Evolutionary conservation across 2,888 invertebrate species (phyloP), one percentile per base, ranked within the genome.

Genomic region (Thysanoteuthis rhombus): DNA sequence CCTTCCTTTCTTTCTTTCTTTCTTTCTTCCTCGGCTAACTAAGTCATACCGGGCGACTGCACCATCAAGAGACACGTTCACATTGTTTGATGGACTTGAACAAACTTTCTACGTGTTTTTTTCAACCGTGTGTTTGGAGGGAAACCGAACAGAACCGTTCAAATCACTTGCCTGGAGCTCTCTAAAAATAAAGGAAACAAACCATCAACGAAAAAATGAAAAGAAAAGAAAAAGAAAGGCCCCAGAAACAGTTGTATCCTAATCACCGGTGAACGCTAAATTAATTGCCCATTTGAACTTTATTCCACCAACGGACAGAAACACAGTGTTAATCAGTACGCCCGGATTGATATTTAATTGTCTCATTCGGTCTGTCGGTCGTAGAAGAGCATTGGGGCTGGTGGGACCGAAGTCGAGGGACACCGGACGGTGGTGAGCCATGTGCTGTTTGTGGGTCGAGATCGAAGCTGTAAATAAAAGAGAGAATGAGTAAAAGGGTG

Each of bases 41-140:
- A 75, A 75, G 75, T 75, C 75, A 75, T 75, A 6, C 75, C 75
- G 75, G 75, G 16, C 75, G 75, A 32, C 75, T 75, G 75, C 75
- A 75, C 75, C 75, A 75, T 75, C n/a, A 75, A 75, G 75, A 75
- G 75, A 75, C 75, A 75, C 75, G 75, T 75, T n/a, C 75, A 75
- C 75, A 75, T 75, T 75, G n/a, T 75, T 75, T 75, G 75, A 75
- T 75, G 75, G 75, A 75, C 75, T 75, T 75, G 75, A 75, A 75
- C n/a, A 75, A 75, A 75, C 75, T 75, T 75, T n/a, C 75, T 75
- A 75, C 75, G 75, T 75, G 75, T 75, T 75, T 75, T 75, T 75
- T 75, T 75, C 75, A 75, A 75, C 75, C 32, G 75, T 75, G 75
- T 75, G 75, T 75, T 75, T 75, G 32, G 75, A 75, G 75, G 75